phyloP scores from a whole-genome alignment of 2,888 invertebrate species.

The Nebria salina region DNA sequence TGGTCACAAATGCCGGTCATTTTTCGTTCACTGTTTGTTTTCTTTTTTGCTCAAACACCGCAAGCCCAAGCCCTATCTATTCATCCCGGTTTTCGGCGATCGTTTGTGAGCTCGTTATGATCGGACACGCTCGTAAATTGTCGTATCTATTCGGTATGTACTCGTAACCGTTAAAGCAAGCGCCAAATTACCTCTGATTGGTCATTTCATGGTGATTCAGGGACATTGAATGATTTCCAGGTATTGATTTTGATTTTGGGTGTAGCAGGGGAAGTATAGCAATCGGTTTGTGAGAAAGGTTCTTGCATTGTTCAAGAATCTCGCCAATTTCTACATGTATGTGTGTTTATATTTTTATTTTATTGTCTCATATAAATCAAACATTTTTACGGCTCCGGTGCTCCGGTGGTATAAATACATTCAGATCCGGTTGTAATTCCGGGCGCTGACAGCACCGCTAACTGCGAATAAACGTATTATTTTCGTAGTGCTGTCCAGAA shows the following conservation, averaged over 20 bases:
- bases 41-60: neutral
- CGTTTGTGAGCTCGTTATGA: conserved; percentile 23
- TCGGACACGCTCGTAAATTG: conserved; percentile 35
- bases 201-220: conserved; percentile 23
- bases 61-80: neutral
- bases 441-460: neutral
- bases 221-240: neutral
- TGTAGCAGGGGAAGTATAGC: neutral
- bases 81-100: neutral
- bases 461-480: conserved; percentile 1
- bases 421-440: conserved; percentile 1
- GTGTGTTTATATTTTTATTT: neutral
- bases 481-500: neutral
- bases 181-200: conserved; percentile 30
- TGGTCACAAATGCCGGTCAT: too few species aligned
- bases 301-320: neutral
- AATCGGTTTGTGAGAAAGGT: neutral
- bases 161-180: conserved; percentile 33
- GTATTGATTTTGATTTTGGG: neutral
- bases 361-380: neutral
- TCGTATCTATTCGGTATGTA: conserved; percentile 37
- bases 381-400: neutral
- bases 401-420: neutral
- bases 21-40: too few species aligned
- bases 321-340: neutral